Percentiles rank a stretch among this genome's conserved stretches.
Evolutionary conservation across 2,113 vertebrate genomes (phyloP).

Genomic region (Pseudorasbora parva): DNA sequence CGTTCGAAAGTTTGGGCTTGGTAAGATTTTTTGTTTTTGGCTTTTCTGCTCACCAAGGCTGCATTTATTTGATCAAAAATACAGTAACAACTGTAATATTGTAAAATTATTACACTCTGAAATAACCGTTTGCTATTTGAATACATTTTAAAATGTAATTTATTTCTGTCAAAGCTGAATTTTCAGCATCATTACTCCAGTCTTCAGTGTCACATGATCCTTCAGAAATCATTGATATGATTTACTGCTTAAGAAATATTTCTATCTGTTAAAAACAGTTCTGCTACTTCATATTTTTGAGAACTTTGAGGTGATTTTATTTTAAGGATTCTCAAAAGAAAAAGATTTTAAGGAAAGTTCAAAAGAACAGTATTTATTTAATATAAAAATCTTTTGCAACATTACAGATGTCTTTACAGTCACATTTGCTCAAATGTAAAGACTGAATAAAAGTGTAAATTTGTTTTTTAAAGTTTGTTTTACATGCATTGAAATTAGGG

Average conservation of each 20-base stretch:
- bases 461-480: too few species aligned
- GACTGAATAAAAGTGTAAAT: background rate
- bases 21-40: background rate
- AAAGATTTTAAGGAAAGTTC: background rate
- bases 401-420: background rate
- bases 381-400: background rate
- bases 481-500: too few species aligned
- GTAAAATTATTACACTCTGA: background rate
- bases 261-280: background rate
- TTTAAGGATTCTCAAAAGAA: too few species aligned
- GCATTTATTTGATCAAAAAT: background rate
- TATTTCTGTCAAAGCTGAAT: background rate
- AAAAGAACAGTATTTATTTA: background rate
- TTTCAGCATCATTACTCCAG: background rate
- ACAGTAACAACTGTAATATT: background rate
- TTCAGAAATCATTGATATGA: background rate
- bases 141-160: background rate
- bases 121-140: background rate
- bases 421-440: background rate
- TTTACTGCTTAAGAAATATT: background rate
- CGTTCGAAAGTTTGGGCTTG: background rate
- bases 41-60: background rate
- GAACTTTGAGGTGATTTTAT: background rate
- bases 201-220: background rate
- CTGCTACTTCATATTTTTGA: background rate